These are phyloP conservation scores for Scartelaos histophorus DNA, from an alignment of 2,113 vertebrate genomes.

Conservation along the genomic window DNA sequence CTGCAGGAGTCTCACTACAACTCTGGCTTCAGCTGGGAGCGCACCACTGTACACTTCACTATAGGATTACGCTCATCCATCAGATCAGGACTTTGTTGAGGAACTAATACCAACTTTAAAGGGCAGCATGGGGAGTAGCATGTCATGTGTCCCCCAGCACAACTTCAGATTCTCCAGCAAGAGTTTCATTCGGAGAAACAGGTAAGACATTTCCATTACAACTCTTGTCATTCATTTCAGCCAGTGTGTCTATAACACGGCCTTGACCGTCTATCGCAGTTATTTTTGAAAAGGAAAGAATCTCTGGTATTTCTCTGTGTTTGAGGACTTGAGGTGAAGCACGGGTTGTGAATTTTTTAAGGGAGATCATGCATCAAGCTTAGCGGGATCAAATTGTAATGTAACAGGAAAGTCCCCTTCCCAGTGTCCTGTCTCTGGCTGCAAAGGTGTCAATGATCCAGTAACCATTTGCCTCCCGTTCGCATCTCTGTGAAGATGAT, in stretches of 20 bases:
- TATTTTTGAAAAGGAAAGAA: slow-evolving; percentile 55
- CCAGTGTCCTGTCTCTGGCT: slow-evolving; percentile 33
- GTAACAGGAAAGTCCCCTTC: slow-evolving; percentile 36
- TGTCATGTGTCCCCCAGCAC: slow-evolving; percentile 81
- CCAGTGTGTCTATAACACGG: slow-evolving; percentile 9
- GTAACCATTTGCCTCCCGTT: slow-evolving; percentile 56
- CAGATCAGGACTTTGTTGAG: slow-evolving; percentile 38
- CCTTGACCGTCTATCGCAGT: slow-evolving; percentile 32
- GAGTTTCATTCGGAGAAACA: slow-evolving; percentile 82
- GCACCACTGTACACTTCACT: slow-evolving; percentile 23
- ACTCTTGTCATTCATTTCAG: slow-evolving; percentile 11
- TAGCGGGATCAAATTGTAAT: slow-evolving; percentile 45
- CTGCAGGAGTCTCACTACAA: slow-evolving; percentile 60
- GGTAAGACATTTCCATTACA: slow-evolving; percentile 59
- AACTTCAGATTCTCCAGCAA: slow-evolving; percentile 81
- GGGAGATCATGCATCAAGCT: slow-evolving; percentile 8
- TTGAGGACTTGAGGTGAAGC: slow-evolving; percentile 45
- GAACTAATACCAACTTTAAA: slow-evolving; percentile 6
- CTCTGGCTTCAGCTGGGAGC: slow-evolving; percentile 51
- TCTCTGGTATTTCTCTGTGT: slow-evolving; percentile 52
- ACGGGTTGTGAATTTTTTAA: slow-evolving; percentile 51
- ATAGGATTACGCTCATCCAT: slow-evolving; percentile 64
- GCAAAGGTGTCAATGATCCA: slow-evolving; percentile 58
- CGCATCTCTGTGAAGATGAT: slow-evolving; percentile 57
- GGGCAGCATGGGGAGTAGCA: slow-evolving; percentile 79